Percentiles rank a stretch among this genome's conserved stretches.
These are phyloP conservation scores for Lagorchestes hirsutus DNA, from an alignment of 2,797 vertebrate genomes.

Conservation along the genomic window DNA sequence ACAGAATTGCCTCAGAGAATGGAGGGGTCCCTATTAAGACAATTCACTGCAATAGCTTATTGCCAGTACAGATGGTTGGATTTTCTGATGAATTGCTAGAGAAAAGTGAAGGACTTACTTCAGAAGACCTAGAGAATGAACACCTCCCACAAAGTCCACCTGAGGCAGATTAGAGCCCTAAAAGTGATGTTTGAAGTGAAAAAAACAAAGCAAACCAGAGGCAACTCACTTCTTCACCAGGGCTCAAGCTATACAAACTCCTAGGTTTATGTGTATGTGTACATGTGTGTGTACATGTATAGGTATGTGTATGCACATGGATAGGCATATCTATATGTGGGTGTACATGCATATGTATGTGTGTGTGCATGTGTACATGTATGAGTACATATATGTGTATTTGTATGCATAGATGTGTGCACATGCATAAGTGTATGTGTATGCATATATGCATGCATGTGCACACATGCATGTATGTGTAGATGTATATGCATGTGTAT, in stretches of 20 bases:
- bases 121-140: neutral
- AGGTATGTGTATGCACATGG: too few species aligned
- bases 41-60: neutral
- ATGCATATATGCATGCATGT: too few species aligned
- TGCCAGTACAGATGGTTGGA: neutral
- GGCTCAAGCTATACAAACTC: neutral
- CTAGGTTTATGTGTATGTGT: neutral
- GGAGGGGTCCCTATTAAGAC: neutral
- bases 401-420: too few species aligned
- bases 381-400: too few species aligned
- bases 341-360: too few species aligned
- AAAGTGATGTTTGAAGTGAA: neutral
- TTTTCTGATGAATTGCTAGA: neutral
- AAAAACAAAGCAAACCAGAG: neutral
- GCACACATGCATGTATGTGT: too few species aligned
- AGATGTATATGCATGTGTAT: too few species aligned
- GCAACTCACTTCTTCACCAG: neutral
- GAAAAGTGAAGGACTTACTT: neutral
- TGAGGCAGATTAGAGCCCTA: neutral
- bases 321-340: too few species aligned
- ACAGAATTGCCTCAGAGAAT: neutral
- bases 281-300: too few species aligned
- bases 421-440: too few species aligned
- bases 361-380: too few species aligned
- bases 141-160: neutral